phyloP scores from a whole-genome alignment of 2,797 vertebrate species.

The Cheirogaleus major region DNA sequence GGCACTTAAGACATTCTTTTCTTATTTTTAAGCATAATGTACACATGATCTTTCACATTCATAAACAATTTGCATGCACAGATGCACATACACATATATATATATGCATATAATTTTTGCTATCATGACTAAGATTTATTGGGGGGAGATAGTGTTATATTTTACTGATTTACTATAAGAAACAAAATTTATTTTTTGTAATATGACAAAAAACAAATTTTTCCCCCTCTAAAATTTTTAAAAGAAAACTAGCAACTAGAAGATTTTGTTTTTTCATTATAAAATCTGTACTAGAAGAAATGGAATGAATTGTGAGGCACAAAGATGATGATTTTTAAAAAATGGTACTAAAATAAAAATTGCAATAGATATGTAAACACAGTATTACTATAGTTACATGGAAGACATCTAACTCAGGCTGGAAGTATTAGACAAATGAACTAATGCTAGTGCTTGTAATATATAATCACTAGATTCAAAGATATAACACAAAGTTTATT shows the following conservation, averaged over 20 bases:
- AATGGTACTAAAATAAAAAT: background rate
- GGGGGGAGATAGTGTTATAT: background rate
- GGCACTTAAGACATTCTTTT: too few relatives aligned
- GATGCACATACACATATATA: background rate
- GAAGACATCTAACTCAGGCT: background rate
- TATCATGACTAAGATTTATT: background rate
- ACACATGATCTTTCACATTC: background rate
- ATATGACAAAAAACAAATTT: background rate
- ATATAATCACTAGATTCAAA: background rate
- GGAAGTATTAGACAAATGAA: background rate
- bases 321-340: background rate
- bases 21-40: background rate
- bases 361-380: background rate
- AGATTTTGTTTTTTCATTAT: background rate
- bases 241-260: background rate
- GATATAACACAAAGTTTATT: background rate
- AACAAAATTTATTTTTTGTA: background rate
- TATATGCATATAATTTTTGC: background rate
- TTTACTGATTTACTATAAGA: background rate
- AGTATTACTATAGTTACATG: background rate
- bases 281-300: background rate
- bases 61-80: background rate
- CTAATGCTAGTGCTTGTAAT: background rate
- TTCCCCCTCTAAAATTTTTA: background rate
- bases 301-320: background rate